These are phyloP conservation scores for Zoanthus sansibaricus DNA, from an alignment of 92 coral and sea anemone species.

Conservation along the genomic window DNA sequence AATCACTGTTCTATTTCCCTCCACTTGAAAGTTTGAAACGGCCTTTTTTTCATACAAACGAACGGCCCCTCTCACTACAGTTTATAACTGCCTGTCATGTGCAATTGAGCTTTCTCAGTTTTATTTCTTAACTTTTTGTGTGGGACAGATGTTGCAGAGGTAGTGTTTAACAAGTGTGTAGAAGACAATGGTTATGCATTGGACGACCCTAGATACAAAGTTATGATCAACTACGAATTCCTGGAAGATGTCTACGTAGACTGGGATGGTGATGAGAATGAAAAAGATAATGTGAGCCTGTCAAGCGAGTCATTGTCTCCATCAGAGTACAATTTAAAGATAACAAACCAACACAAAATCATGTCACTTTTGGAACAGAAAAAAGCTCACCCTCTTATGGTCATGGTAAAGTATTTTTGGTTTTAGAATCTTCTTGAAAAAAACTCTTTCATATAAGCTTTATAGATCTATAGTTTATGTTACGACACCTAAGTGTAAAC, in stretches of 20 bases:
- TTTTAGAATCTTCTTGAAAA: neutral
- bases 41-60: too few species aligned
- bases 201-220: slow-evolving; percentile 73
- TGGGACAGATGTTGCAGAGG: slow-evolving; percentile 86
- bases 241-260: slow-evolving; percentile 89
- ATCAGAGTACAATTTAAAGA: slow-evolving; percentile 59
- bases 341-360: slow-evolving; percentile 54
- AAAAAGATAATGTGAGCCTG: slow-evolving; percentile 76
- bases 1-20: too few species aligned
- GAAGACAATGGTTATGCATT: slow-evolving; percentile 71
- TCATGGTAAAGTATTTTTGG: slow-evolving; percentile 73
- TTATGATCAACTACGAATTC: slow-evolving; percentile 80
- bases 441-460: too few species aligned
- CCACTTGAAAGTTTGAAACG: too few species aligned
- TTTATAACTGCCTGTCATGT: too few species aligned
- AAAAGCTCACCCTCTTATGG: slow-evolving; percentile 92
- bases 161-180: slow-evolving; percentile 80
- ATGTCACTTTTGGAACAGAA: slow-evolving; percentile 79
- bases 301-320: slow-evolving; percentile 46
- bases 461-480: too few species aligned
- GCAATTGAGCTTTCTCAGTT: too few species aligned
- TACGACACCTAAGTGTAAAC: too few species aligned
- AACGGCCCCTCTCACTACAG: too few species aligned
- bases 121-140: neutral
- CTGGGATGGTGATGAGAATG: slow-evolving; percentile 71